Evolutionary conservation across 2,888 invertebrate genomes (phyloP).

Genomic region (Platycheirus albimanus): DNA sequence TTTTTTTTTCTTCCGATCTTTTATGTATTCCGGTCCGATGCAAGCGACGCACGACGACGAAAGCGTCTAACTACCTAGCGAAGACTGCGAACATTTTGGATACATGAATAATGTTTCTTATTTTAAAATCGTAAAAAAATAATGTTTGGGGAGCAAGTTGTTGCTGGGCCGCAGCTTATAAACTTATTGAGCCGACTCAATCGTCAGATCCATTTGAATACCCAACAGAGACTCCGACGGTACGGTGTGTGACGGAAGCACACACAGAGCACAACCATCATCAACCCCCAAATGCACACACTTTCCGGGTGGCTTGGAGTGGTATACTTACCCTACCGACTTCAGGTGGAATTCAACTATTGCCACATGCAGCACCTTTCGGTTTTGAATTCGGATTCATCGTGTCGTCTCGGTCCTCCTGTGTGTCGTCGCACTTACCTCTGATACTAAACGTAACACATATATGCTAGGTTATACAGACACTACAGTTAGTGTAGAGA

Average conservation of each 20-base stretch:
- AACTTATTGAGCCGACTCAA: constrained; percentile 70
- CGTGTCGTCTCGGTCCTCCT: constrained; percentile 59
- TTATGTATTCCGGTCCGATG: constrained; percentile 9
- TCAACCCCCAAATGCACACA: constrained; percentile 59
- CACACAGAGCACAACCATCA: constrained; percentile 24
- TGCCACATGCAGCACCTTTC: constrained; percentile 38
- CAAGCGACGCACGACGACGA: constrained; percentile 44
- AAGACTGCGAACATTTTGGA: constrained; percentile 43
- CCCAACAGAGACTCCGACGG: constrained; percentile 67
- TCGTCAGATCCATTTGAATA: constrained; percentile 73
- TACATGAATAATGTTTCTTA: constrained; percentile 38
- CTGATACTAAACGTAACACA: constrained; percentile 24
- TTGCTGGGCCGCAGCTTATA: constrained; percentile 68
- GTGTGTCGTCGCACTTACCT: constrained; percentile 45
- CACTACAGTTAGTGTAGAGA: neutral
- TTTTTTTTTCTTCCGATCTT: constrained; percentile 30
- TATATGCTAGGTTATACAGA: constrained; percentile 1
- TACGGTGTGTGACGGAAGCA: constrained; percentile 43
- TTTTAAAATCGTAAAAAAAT: constrained; percentile 27
- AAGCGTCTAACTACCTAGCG: constrained; percentile 57
- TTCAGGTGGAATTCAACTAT: constrained; percentile 65
- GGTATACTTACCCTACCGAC: constrained; percentile 3
- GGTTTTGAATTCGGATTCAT: constrained; percentile 49
- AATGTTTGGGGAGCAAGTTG: constrained; percentile 52
- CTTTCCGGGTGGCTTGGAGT: constrained; percentile 12